Base-by-base conservation (phyloP, 2,797 vertebrate genomes). In the Esox masquinongy region DNA sequence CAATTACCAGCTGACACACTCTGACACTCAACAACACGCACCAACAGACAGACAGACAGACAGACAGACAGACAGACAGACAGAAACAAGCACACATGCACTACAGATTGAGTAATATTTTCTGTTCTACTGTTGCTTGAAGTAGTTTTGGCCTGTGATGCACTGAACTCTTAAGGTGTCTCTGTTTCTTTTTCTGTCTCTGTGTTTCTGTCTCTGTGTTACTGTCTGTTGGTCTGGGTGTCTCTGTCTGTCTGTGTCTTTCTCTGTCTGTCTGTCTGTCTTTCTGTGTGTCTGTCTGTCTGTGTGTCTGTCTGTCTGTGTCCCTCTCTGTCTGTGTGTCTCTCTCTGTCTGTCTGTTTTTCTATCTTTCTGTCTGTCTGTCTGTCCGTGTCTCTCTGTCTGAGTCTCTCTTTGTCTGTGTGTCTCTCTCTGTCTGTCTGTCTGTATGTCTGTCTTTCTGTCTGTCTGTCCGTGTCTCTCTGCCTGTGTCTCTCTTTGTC, bases 1-100 rank as follows among this genome's bases (percentile, higher is more conserved):
- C 90, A 91, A 91, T 94, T 93, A 93, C 53, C n/a, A 22, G 91
- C 89, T 89, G 92, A 92, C 85, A 92, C 87, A 90, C 92, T 92
- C 87, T 82, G 88, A 56, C 7, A 50, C 43, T 43, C 68, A 70
- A 43, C 26, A 36, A 70, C 68, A 70, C 5, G 51, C 69, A 51
- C 43, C 36, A 34, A 68, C 16, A 43, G 34, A 68, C 34, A 31
- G 29, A 31, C 2, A 43, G 34, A 68, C 34, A n/a, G n/a, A n/a
- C n/a, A n/a, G n/a, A n/a, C n/a, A n/a, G n/a, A n/a, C n/a, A n/a
- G n/a, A 68, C 16, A 43, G 34, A 68, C 34, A 43, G 34, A 68
- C 67, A 68, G 34, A 68, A 34, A 68, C 67, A 68, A 34, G 43
- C 67, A 68, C 31, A 43, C 63, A 66, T 9, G 17, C 9, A 34